Base-by-base conservation (phyloP, 2,113 vertebrate genomes). In the Rhabdomys dilectus region DNA sequence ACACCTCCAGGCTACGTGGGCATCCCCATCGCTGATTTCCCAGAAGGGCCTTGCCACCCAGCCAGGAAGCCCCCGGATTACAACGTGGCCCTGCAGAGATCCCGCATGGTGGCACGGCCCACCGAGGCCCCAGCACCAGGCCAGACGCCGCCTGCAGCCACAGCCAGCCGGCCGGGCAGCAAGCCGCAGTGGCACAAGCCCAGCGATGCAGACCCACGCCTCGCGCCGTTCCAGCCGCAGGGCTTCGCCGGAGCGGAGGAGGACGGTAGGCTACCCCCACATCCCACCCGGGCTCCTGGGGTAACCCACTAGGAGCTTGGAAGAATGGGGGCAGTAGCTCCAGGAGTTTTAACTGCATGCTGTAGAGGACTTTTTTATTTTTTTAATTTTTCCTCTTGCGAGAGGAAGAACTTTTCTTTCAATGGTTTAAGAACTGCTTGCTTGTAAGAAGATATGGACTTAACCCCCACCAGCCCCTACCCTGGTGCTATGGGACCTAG, bases 1-100 rank as follows among this genome's bases (percentile, higher is more conserved):
- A 99, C 99, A 26, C 99, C 99, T 12, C 99, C 99, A 0, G 99
- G 99, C 97, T 99, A 99, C 97, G 99, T 99, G 2, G 99, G 99
- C 84, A 99, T 99, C 97, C 99, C 99, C 93, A 99, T 99, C 98
- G 98, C 99, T 0, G 99, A 99, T 97, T 99, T 99, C 68, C 97
- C 99, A 0, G 99, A 99, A 89, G 99, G 98, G 22, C 98, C 98
- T 96, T 98, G 98, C 9, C 99, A 99, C 96, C 97, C 99, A 0
- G 98, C 99, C 93, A 99, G 99, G 96, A 99, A 99, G 94, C 99
- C 99, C 2, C 99, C 99, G 0, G 99, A 99, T 98, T 99, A 99
- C 98, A 99, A 99, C 62, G 98, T 99, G 87, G 99, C 99, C 22
- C 99, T 99, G 93, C 99, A 99, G 98, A 99, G 99, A 84, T 99